These are phyloP conservation scores for Micrastur ruficollis DNA, from an alignment of 2,797 vertebrate species.

Conservation along the genomic window DNA sequence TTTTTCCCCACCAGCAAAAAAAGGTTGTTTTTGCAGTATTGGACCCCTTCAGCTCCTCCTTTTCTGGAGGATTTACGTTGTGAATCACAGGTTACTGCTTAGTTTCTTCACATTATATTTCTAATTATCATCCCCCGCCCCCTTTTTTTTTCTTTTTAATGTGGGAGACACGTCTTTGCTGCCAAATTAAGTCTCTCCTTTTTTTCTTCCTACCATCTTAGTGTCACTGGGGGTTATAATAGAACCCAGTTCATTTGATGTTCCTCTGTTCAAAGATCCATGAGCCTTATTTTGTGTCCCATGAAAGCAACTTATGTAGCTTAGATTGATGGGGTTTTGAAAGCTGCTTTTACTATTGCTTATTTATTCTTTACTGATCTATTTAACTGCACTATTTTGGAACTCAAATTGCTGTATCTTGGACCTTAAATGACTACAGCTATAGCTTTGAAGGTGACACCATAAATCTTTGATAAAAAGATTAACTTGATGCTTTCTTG, in stretches of 20 bases:
- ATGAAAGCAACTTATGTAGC: neutral
- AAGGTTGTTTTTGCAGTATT: rapidly evolving
- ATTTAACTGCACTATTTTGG: neutral
- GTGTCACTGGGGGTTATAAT: neutral
- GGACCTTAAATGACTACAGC: neutral
- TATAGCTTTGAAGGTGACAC: neutral
- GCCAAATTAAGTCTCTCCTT: neutral
- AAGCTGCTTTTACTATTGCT: neutral
- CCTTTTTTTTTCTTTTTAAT: neutral
- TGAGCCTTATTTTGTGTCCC: neutral
- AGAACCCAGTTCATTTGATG: neutral
- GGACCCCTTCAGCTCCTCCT: neutral
- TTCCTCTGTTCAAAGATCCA: neutral
- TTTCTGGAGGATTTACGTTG: neutral
- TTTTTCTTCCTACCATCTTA: neutral
- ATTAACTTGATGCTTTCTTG: neutral
- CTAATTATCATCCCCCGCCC: neutral
- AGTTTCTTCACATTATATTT: neutral
- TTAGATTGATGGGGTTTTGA: neutral
- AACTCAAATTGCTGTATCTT: neutral
- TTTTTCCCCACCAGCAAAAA: neutral
- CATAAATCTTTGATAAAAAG: neutral
- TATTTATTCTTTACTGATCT: neutral
- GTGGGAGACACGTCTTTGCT: neutral
- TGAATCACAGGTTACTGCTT: neutral